These are phyloP conservation scores for Salarias fasciatus DNA, from an alignment of 2,797 vertebrate species.

Conservation along the genomic window DNA sequence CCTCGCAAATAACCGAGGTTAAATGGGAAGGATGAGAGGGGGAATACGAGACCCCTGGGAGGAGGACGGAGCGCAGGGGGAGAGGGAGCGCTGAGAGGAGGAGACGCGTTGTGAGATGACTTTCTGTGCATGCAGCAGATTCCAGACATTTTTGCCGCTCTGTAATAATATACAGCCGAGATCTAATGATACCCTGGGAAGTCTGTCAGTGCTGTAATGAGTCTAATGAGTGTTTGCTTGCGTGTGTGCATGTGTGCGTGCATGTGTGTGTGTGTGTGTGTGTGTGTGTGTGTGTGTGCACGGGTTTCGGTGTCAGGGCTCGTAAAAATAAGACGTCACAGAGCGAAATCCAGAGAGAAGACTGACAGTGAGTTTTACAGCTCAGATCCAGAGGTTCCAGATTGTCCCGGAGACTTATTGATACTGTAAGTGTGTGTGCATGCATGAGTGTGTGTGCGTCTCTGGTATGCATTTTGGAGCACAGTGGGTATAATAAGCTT, in stretches of 20 bases:
- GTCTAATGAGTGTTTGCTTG: conserved; percentile 20
- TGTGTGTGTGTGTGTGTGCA: neutral
- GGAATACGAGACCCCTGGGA: conserved; percentile 34
- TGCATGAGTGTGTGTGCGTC: conserved; percentile 8
- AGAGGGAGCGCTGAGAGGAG: conserved; percentile 20
- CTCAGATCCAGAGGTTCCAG: conserved; percentile 39
- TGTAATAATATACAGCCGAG: conserved; percentile 72
- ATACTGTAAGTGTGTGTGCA: conserved; percentile 8
- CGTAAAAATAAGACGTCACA: conserved; percentile 48
- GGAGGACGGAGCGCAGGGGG: conserved; percentile 8
- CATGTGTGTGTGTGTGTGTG: too few relatives aligned
- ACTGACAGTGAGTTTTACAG: conserved; percentile 19
- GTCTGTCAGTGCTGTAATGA: conserved; percentile 54
- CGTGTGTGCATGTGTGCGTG: neutral
- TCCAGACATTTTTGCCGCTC: conserved; percentile 73
- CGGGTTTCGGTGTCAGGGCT: conserved; percentile 48
- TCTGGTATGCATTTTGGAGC: conserved; percentile 33
- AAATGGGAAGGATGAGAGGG: conserved; percentile 13
- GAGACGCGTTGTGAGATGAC: conserved; percentile 31
- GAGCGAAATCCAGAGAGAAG: conserved; percentile 42
- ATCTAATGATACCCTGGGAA: conserved; percentile 69
- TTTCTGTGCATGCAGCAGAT: conserved; percentile 63
- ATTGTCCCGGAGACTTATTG: conserved; percentile 22
- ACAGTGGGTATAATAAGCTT: conserved; percentile 66
- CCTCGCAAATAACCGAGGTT: conserved; percentile 13